Evolutionary conservation across 2,797 vertebrate genomes (phyloP).

Genomic region (Labeo calbasu): DNA sequence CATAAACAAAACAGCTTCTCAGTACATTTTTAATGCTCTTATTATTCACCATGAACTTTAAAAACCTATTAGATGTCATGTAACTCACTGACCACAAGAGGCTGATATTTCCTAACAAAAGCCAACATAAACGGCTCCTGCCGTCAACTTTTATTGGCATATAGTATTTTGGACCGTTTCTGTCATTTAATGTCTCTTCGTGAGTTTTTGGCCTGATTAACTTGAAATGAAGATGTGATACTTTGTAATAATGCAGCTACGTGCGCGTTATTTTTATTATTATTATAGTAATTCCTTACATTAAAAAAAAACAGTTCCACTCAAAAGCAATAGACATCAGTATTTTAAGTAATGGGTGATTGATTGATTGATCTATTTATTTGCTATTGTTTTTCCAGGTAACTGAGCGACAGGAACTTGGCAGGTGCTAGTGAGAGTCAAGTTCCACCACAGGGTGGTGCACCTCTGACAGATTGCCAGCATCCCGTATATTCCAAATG

Average conservation of each 20-base stretch:
- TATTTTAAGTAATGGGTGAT: neutral
- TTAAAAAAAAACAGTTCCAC: neutral
- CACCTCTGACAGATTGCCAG: slow-evolving; percentile 33
- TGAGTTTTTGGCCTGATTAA: neutral
- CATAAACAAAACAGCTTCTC: too few relatives aligned
- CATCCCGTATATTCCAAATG: neutral
- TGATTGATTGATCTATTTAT: neutral
- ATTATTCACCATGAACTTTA: neutral
- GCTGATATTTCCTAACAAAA: slow-evolving; percentile 67
- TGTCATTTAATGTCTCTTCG: neutral
- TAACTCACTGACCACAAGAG: slow-evolving; percentile 68
- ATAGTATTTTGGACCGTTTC: neutral
- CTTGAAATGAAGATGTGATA: neutral
- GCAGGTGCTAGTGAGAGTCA: slow-evolving; percentile 62
- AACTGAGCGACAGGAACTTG: slow-evolving; percentile 69
- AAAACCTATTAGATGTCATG: slow-evolving; percentile 10
- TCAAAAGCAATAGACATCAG: neutral
- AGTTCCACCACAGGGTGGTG: slow-evolving; percentile 60
- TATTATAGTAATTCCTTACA: neutral
- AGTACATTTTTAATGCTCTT: neutral
- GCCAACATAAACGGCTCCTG: neutral
- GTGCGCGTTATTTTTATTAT: neutral
- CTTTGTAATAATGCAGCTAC: neutral
- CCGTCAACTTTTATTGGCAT: neutral
- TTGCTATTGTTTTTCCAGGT: slow-evolving; percentile 39